phyloP scores from a whole-genome alignment of 2,888 invertebrate genomes.

The Pseudolycoriella hygida region DNA sequence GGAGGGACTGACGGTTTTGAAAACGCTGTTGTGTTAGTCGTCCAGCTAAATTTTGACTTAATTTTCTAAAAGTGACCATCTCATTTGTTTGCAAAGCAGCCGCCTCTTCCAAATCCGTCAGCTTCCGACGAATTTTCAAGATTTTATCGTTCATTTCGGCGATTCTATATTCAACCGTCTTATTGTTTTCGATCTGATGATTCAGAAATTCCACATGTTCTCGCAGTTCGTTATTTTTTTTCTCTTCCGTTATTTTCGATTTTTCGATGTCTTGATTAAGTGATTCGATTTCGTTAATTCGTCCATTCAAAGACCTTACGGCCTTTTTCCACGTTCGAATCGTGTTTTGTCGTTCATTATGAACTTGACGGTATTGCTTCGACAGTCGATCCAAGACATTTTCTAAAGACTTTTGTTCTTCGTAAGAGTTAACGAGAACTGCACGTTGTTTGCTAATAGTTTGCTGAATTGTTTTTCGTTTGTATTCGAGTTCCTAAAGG shows the following conservation, averaged over 20 bases:
- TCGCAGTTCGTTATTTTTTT: constrained; percentile 27
- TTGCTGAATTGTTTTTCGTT: constrained; percentile 34
- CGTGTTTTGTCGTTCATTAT: constrained; percentile 46
- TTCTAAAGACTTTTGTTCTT: constrained; percentile 36
- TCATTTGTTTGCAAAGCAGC: constrained; percentile 27
- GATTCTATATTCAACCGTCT: constrained; percentile 28
- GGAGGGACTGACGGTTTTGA: constrained; percentile 19
- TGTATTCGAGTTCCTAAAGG: constrained; percentile 33
- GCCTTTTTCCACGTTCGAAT: constrained; percentile 56
- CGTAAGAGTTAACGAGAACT: constrained; percentile 27
- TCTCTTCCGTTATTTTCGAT: constrained; percentile 17
- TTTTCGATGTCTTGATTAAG: constrained; percentile 12
- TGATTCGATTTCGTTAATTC: constrained; percentile 41
- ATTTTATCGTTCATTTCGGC: constrained; percentile 25
- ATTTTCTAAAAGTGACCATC: constrained; percentile 20
- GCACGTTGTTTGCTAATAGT: constrained; percentile 30
- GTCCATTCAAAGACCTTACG: constrained; percentile 47
- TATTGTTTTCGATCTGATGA: constrained; percentile 35
- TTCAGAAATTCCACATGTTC: constrained; percentile 32
- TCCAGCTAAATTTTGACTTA: constrained; percentile 20
- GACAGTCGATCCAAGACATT: constrained; percentile 34
- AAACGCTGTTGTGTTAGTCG: constrained; percentile 20
- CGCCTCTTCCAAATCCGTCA: constrained; percentile 21
- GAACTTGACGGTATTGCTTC: constrained; percentile 34
- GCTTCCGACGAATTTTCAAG: constrained; percentile 24